Evolutionary conservation across 30 jellyfish, hydroid and myxozoan species (phyloP).

Genomic region (Morbakka virulenta): DNA sequence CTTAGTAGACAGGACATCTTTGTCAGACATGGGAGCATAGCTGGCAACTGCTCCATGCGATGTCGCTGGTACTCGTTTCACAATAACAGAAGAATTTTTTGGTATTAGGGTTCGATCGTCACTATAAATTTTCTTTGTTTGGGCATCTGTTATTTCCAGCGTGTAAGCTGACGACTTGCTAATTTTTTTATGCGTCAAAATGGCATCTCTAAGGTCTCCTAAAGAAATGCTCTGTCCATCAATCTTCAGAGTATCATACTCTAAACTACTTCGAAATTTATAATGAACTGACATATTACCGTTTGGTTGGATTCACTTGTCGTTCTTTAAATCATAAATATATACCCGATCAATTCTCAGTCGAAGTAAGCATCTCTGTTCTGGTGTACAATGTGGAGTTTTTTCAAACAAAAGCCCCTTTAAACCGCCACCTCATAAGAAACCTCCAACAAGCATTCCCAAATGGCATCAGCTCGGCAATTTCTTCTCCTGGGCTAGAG

Average conservation of each 20-base stretch:
- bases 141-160: conserved; percentile 97
- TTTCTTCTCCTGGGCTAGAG: too few relatives aligned
- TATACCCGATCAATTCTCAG: too few relatives aligned
- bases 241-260: conserved; percentile 88
- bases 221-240: conserved; percentile 97
- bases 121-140: conserved; percentile 79
- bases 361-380: too few relatives aligned
- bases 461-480: too few relatives aligned
- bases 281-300: conserved; percentile 71
- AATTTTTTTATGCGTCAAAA: conserved; percentile 85
- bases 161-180: conserved; percentile 86
- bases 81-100: conserved; percentile 94
- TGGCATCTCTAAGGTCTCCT: conserved; percentile 89
- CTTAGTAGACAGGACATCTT: background rate
- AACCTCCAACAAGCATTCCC: too few relatives aligned
- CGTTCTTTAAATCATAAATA: too few relatives aligned
- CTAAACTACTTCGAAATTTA: conserved; percentile 97
- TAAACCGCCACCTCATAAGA: too few relatives aligned
- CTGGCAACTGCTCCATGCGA: conserved; percentile 71
- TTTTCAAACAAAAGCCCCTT: too few relatives aligned
- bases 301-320: background rate
- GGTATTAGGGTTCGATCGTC: conserved; percentile 33
- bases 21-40: background rate
- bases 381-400: too few relatives aligned
- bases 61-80: conserved; percentile 92